Evolutionary conservation across 2,797 vertebrate genomes (phyloP), one percentile per base, ranked within the genome.

Genomic region (Agapornis canus): DNA sequence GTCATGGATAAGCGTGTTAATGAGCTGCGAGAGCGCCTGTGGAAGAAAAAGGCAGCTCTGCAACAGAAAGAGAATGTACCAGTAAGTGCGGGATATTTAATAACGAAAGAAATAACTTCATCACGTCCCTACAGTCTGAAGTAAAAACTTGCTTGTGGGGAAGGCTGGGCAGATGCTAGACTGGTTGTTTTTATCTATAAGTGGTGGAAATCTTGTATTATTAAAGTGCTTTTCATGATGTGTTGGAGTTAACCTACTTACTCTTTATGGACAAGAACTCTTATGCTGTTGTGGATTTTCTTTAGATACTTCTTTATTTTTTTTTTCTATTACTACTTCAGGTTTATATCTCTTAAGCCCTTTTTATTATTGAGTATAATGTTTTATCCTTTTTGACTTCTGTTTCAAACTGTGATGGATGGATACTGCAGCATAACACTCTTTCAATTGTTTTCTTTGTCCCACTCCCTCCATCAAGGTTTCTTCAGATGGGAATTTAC

Each of bases 21-120:
- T n/a, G 99, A 99, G 98, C 98, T 99, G 70, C 97, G 99, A 2
- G 98, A 98, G 93, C 97, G 99, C 21, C 98, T 99, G 42, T 98
- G 99, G 99, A 99, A 99, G 98, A 99, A 99, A 98, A 99, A 99
- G 96, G 98, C 98, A 3, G 99, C 98, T 1, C 97, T 99, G 89
- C 99, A 99, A 93, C 99, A 99, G 84, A 99, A 99, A 32, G 99
- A 99, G 88, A 99, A 98, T 51, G 97, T 98, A 51, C 98, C 98
- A 18, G 99, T 99, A 97, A 98, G 99, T 98, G 89, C 15, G 42
- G 82, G 59, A 13, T 68, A 11, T 63, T 86, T 77, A 68, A 59
- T 52, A 71, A 39, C 35, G 42, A 45, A 84, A 56, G 35, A 29
- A 42, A 29, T 26, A 14, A 16, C 69, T 80, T 82, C 3, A 6